Conservation (phyloP, 2,888 invertebrate genomes). For the Tridacna crocea region DNA sequence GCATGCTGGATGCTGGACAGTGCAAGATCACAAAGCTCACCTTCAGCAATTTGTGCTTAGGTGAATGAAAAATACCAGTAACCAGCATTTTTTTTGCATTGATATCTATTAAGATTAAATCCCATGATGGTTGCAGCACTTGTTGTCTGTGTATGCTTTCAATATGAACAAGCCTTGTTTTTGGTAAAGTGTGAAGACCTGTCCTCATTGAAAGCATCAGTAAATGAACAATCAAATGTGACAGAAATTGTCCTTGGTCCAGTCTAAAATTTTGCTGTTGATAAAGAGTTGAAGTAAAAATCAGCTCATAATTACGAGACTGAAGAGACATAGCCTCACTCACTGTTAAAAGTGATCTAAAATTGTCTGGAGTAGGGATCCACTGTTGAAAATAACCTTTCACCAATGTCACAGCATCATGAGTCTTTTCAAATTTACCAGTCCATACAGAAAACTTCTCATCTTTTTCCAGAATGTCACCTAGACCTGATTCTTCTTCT, state of each 20-base stretch:
- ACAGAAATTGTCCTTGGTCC: too few relatives aligned
- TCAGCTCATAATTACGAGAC: neutral
- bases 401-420: conserved; percentile 73
- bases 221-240: too few relatives aligned
- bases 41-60: too few relatives aligned
- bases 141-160: too few relatives aligned
- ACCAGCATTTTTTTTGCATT: neutral
- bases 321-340: neutral
- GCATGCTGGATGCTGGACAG: too few relatives aligned
- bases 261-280: too few relatives aligned
- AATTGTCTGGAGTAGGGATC: conserved; percentile 76
- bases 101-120: neutral
- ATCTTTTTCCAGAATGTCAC: conserved; percentile 64
- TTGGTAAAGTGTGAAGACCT: too few relatives aligned
- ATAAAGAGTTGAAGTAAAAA: too few relatives aligned
- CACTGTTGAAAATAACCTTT: conserved; percentile 79
- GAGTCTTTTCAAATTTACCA: conserved; percentile 63
- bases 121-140: too few relatives aligned
- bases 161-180: too few relatives aligned
- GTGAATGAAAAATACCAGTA: neutral
- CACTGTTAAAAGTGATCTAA: conserved; percentile 68
- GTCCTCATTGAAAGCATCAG: too few relatives aligned
- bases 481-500: conserved; percentile 45
- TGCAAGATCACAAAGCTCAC: too few relatives aligned
- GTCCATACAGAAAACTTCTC: conserved; percentile 62